Evolutionary conservation across 1,140 invertebrate species (phyloP), one percentile per base, ranked within the genome.

Genomic region (Kradibia gibbosae): DNA sequence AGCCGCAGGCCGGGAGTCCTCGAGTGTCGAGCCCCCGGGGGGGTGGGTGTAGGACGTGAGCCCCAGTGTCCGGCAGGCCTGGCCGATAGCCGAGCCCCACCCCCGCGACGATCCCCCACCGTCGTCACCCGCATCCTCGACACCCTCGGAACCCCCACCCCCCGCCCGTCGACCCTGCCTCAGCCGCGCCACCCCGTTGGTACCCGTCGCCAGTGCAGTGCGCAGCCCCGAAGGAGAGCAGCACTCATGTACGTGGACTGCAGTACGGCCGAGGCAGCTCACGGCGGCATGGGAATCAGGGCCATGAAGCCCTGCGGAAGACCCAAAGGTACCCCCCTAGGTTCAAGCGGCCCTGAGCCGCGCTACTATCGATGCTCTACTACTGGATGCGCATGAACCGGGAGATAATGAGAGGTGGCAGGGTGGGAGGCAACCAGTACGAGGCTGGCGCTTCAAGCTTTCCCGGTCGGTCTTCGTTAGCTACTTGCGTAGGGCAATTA

Each of bases 261-360:
- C 88, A 85, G 88, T 80, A 80, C 85, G 87, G 89, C 85, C 87
- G 85, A 87, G 83, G 60, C 62, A 55, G 83, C 86, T 85, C 88
- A 91, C 85, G 88, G 86, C 90, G 91, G 91, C 87, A 92, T 92
- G 91, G 91, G 91, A 91, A 92, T 92, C 89, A 92, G 92, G 91
- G 90, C 91, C 86, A 91, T 92, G 90, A 92, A 92, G 88, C 91
- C 92, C 82, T 92, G 91, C 86, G 90, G 87, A 88, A 92, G 91
- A 88, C 86, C 91, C 86, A 92, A 90, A 92, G 91, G 90, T 92
- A 91, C n/a, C 39, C 36, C 39, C 1, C 0, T 25, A 4, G 5
- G 3, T 3, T 31, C 60, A 1, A 3, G 60, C 60, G 8, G 28
- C 50, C 50, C 17, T 20, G 11, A 57, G 22, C 55, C n/a, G 22